These are phyloP conservation scores for Lamellibrachia satsuma DNA, from an alignment of 2,888 invertebrate genomes.

Conservation along the genomic window DNA sequence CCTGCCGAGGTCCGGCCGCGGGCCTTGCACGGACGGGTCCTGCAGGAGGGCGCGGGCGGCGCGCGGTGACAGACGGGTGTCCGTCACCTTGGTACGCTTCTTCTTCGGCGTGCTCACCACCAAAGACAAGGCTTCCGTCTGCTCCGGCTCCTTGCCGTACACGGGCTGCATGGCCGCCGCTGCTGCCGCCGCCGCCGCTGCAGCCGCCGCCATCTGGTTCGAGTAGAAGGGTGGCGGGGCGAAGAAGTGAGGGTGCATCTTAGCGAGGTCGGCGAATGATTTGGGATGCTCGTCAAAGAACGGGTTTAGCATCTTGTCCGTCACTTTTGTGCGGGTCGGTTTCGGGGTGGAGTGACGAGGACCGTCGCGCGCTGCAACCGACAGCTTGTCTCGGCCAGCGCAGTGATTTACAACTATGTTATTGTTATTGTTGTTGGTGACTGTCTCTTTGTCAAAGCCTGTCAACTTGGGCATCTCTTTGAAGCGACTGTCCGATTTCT, in stretches of 20 bases:
- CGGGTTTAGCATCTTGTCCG: conserved; percentile 40
- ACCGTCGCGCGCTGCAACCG: not conserved
- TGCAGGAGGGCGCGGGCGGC: conserved; percentile 59
- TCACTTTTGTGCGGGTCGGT: conserved; percentile 36
- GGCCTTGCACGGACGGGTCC: conserved; percentile 48
- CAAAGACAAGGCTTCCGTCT: conserved; percentile 85
- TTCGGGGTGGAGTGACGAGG: conserved; percentile 19
- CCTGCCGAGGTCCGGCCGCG: conserved; percentile 20
- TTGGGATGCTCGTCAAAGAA: conserved; percentile 36
- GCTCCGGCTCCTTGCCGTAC: conserved; percentile 53
- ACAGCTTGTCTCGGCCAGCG: not conserved
- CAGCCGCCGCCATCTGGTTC: conserved; percentile 51
- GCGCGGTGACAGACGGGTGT: conserved; percentile 63
- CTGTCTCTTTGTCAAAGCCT: conserved; percentile 1
- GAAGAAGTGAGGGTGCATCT: conserved; percentile 63
- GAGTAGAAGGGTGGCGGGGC: conserved; percentile 73
- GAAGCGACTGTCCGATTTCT: conserved; percentile 26
- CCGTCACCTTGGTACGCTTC: conserved; percentile 93
- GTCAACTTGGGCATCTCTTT: conserved; percentile 18
- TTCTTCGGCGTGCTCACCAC: conserved; percentile 89
- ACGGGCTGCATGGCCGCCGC: conserved; percentile 19
- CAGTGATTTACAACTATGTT: not conserved
- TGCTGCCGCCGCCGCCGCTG: conserved; percentile 46
- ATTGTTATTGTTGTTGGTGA: not conserved
- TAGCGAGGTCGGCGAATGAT: conserved; percentile 47